Conservation (phyloP, 2,888 invertebrate genomes). For the Macropis europaea region DNA sequence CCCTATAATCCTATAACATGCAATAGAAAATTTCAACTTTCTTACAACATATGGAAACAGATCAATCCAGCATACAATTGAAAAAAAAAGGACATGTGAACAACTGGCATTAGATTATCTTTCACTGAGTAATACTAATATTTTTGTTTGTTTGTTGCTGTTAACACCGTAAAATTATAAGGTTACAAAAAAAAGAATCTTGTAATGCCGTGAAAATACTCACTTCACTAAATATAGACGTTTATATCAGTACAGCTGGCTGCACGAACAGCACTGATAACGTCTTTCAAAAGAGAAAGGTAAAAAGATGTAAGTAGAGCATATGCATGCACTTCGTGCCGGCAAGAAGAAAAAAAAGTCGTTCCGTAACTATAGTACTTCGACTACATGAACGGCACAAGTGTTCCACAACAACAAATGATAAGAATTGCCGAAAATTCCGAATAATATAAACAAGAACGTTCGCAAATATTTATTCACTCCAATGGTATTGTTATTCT, state of each 20-base stretch:
- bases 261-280: slow-evolving; percentile 7
- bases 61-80: not conserved
- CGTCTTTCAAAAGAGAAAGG: slow-evolving; percentile 41
- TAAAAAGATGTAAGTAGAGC: slow-evolving; percentile 18
- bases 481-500: too few relatives aligned
- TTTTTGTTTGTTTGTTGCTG: not conserved
- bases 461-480: too few relatives aligned
- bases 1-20: slow-evolving; percentile 6
- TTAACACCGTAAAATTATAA: not conserved
- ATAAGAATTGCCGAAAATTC: not conserved
- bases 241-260: slow-evolving; percentile 20
- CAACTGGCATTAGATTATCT: not conserved
- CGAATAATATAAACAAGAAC: too few relatives aligned
- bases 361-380: not conserved
- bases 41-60: slow-evolving; percentile 47
- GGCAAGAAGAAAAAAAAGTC: not conserved
- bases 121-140: not conserved
- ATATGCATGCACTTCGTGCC: slow-evolving; percentile 18
- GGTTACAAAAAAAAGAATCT: not conserved
- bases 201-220: not conserved
- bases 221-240: slow-evolving; percentile 10
- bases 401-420: not conserved
- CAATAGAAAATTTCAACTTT: not conserved
- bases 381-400: slow-evolving; percentile 10
- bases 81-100: not conserved